These are phyloP conservation scores for Dryobota labecula DNA, from an alignment of 2,888 invertebrate species.

Conservation along the genomic window DNA sequence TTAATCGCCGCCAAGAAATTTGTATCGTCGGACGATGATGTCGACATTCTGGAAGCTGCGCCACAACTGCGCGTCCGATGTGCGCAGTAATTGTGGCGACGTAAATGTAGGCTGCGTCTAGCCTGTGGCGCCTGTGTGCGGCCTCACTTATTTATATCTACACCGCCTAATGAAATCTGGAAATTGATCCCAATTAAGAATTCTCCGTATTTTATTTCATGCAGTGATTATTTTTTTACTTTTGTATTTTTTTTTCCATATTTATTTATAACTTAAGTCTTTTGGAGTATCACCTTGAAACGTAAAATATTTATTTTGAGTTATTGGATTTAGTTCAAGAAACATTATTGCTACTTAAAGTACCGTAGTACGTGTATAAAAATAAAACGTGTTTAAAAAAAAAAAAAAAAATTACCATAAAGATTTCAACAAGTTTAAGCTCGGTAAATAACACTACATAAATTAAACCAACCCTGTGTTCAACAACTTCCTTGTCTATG, in stretches of 20 bases:
- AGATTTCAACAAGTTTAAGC: neutral
- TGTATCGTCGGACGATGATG: no score
- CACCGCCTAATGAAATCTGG: neutral
- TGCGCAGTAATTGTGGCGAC: no score
- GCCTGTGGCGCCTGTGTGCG: no score
- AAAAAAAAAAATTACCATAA: neutral
- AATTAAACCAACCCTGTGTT: constrained; percentile 14
- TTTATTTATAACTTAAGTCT: neutral
- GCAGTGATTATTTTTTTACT: neutral
- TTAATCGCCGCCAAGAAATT: no score
- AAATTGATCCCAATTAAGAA: constrained; percentile 19
- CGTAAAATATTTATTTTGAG: neutral
- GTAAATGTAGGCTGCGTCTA: no score
- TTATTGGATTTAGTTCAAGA: neutral
- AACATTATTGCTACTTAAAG: neutral
- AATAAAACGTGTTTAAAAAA: no score
- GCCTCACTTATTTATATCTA: neutral
- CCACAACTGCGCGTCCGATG: no score
- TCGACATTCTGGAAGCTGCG: no score
- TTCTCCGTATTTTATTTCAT: constrained; percentile 3
- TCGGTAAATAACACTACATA: neutral
- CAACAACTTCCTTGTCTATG: constrained; percentile 6
- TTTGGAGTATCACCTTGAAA: neutral
- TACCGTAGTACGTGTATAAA: neutral
- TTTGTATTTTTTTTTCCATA: neutral